A percentile compares a stretch with the other conserved stretches of the same genome.
phyloP scores from a whole-genome alignment of 2,113 vertebrate species.

The Strix aluco region DNA sequence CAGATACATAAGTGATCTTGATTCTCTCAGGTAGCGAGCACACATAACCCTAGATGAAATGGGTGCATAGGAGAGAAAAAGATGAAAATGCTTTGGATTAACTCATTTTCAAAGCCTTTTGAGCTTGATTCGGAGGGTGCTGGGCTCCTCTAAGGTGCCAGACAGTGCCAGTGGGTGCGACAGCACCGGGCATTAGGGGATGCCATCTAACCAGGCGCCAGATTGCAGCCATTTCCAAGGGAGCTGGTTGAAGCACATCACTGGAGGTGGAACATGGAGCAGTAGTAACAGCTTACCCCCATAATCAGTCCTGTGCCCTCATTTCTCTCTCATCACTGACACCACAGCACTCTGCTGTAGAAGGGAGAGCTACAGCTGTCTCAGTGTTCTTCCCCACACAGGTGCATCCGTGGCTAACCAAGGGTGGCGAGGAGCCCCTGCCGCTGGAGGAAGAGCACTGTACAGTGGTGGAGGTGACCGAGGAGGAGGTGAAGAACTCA shows the following conservation, averaged over 20 bases:
- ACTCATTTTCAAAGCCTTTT: not conserved
- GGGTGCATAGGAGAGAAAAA: not conserved
- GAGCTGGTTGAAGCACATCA: accelerated
- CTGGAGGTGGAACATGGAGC: not conserved
- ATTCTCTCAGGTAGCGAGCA: not conserved
- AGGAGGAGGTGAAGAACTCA: conserved; percentile 97
- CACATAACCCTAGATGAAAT: not conserved
- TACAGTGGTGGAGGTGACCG: conserved; percentile 91
- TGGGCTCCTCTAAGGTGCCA: accelerated
- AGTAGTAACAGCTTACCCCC: accelerated
- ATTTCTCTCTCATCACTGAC: accelerated
- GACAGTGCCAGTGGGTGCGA: not conserved
- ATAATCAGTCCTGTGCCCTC: not conserved
- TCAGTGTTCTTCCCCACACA: conserved; percentile 16
- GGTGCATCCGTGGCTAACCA: conserved; percentile 92
- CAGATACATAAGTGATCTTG: not conserved
- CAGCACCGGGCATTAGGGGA: not conserved
- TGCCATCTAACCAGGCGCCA: not conserved
- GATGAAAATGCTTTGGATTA: not conserved
- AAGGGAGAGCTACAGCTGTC: not conserved
- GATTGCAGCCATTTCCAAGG: not conserved
- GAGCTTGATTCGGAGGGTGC: not conserved
- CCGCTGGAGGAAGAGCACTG: conserved; percentile 96
- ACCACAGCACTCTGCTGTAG: not conserved
- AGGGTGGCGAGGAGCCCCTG: conserved; percentile 79